Evolutionary conservation across 1,140 invertebrate species (phyloP).

Genomic region (Charaxes varanes): DNA sequence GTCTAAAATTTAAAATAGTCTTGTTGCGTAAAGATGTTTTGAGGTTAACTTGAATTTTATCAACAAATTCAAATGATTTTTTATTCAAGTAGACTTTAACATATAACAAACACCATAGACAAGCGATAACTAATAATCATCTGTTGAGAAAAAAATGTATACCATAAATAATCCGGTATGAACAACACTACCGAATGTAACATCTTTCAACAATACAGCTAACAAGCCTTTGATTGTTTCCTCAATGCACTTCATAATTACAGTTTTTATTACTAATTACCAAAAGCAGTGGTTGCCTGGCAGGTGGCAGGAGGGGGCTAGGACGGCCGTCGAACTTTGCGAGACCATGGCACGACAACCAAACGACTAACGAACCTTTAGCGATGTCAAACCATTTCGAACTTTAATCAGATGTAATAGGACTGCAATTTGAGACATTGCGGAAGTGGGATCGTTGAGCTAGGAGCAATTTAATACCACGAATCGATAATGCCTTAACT

Average conservation of each 20-base stretch:
- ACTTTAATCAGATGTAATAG: slow-evolving; percentile 24
- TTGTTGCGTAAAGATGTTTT: no score
- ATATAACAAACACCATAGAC: no score
- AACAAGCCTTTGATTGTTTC: slow-evolving; percentile 26
- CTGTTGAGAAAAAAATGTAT: no score
- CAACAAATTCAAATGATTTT: no score
- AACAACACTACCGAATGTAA: no score
- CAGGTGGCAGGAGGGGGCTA: slow-evolving; percentile 51
- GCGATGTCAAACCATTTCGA: slow-evolving; percentile 19
- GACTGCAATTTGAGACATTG: slow-evolving; percentile 25
- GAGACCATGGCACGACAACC: slow-evolving; percentile 20
- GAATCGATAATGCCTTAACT: slow-evolving; percentile 32
- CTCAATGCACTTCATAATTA: slow-evolving; percentile 37
- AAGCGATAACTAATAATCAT: slow-evolving; percentile 6
- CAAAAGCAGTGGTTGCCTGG: slow-evolving; percentile 50
- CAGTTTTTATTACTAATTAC: slow-evolving; percentile 57
- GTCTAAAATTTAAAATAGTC: no score
- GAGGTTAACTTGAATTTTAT: no score
- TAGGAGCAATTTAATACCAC: slow-evolving; percentile 49
- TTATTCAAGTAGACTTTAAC: no score
- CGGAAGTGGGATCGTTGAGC: slow-evolving; percentile 67
- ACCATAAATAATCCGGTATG: no score
- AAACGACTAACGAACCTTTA: slow-evolving; percentile 25
- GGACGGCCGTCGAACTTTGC: slow-evolving; percentile 65
- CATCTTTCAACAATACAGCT: slow-evolving; percentile 11